phyloP scores from a whole-genome alignment of 2,113 vertebrate species.

The Ardeotis arabs region DNA sequence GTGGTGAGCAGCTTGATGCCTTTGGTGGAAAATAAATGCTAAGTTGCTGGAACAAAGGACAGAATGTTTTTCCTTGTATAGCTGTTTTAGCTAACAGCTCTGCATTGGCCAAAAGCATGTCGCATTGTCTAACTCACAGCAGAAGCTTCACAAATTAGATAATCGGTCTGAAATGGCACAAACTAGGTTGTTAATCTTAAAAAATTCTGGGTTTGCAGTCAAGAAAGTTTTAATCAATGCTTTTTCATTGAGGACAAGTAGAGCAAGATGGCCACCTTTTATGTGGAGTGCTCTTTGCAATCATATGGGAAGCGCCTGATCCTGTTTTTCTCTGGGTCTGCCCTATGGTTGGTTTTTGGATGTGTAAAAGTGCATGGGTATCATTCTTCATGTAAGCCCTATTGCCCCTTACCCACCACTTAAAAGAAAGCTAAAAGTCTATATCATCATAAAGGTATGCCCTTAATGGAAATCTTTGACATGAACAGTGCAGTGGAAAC shows the following conservation, averaged over 20 bases:
- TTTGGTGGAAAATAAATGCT: conserved; percentile 18
- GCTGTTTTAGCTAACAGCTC: background rate
- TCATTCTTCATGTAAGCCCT: background rate
- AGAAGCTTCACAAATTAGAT: background rate
- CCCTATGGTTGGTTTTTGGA: background rate
- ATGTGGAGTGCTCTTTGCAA: background rate
- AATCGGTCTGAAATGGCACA: background rate
- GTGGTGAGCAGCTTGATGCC: background rate
- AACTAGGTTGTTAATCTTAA: background rate
- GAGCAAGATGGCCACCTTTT: background rate
- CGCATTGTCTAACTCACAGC: background rate
- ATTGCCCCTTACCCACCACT: background rate
- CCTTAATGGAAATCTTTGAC: conserved; percentile 34
- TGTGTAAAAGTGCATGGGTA: background rate
- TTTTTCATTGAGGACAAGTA: background rate
- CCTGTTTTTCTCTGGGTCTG: background rate
- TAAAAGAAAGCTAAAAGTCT: conserved; percentile 19
- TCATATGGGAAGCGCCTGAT: background rate
- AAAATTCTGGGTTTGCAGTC: background rate
- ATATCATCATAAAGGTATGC: background rate
- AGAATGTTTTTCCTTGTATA: background rate
- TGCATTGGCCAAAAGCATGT: background rate
- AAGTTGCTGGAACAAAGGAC: background rate
- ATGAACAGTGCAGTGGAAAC: background rate
- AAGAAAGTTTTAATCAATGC: background rate